Evolutionary conservation across 2,888 invertebrate genomes (phyloP), one percentile per base, ranked within the genome.

Genomic region (Bombyx huttoni): DNA sequence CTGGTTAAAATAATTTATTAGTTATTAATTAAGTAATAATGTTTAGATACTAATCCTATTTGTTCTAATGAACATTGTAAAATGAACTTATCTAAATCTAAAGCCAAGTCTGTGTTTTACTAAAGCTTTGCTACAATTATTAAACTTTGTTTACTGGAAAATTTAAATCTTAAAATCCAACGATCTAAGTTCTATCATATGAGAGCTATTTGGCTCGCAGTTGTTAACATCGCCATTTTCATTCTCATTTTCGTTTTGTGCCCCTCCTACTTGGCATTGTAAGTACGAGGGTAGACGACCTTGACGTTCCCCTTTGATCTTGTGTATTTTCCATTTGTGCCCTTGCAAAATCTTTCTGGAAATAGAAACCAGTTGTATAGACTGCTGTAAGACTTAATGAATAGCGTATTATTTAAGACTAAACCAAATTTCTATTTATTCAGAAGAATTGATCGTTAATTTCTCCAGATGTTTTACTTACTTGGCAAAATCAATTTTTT

Each of bases 291-390:
- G 87, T 3, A 84, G 53, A 2, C 87, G 74, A 1, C 87, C 87
- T 49, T 79, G 79, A 53, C 80, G 67, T 52, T 81, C 84, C 0
- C 80, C 75, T 70, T 82, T 85, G 40, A 88, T 77, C 62, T 87
- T 87, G 59, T 87, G 87, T 51, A 87, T 76, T 58, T 86, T 88
- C 70, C 67, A 75, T 55, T 75, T 70, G 57, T 88, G 87, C 0
- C 85, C 87, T 70, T 82, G 81, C 53, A 88, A 64, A 63, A 86
- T 87, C 77, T 88, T 87, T 58, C 87, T 88, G 69, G 12, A 78
- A 76, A 7, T 45, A 49, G 40, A 51, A 13, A 14, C 3, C 49
- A 46, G 48, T 24, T 3, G 24, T 24, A 24, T 24, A 24, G n/a
- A n/a, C n/a, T n/a, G n/a, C n/a, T n/a, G n/a, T n/a, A 24, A 24